Evolutionary conservation across 1,140 invertebrate genomes (phyloP).

Genomic region (Drosophila sproati): DNA sequence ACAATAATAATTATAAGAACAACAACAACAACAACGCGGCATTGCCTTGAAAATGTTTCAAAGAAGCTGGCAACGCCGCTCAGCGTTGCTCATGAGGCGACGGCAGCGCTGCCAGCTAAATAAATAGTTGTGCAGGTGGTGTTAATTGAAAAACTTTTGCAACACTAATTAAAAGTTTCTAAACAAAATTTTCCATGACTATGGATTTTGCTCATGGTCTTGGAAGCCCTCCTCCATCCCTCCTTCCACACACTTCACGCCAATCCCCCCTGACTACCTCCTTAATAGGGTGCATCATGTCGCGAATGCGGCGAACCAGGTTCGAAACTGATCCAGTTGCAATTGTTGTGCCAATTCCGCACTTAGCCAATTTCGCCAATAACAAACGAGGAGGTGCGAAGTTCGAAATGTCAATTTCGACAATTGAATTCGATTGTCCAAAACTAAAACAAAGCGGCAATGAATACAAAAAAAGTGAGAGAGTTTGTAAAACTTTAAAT

Average conservation of each 20-base stretch:
- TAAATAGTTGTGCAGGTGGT: conserved; percentile 84
- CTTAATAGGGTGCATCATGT: neutral
- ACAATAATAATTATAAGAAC: conserved; percentile 12
- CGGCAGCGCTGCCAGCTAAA: conserved; percentile 57
- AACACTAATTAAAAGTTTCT: conserved; percentile 84
- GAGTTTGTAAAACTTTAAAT: neutral
- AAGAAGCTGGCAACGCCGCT: conserved; percentile 36
- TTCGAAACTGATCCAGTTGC: conserved; percentile 22
- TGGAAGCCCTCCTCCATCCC: neutral
- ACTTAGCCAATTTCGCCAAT: conserved; percentile 17
- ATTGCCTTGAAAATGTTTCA: conserved; percentile 37
- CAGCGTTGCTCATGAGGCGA: conserved; percentile 18
- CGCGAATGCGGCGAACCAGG: neutral
- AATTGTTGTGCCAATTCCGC: conserved; percentile 7
- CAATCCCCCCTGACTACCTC: neutral
- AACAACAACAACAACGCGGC: conserved; percentile 14
- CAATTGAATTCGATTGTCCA: conserved; percentile 55
- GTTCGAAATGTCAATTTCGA: conserved; percentile 52
- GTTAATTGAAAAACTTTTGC: conserved; percentile 84
- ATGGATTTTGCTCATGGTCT: conserved; percentile 42
- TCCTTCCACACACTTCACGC: neutral
- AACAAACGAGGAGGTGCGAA: conserved; percentile 16
- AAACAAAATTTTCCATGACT: conserved; percentile 78
- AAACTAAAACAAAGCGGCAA: neutral
- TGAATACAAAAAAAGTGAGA: neutral